A percentile compares a stretch with the other conserved stretches of the same genome.
phyloP scores from a whole-genome alignment of 1,140 invertebrate genomes.

The Macrostomum lignano region DNA sequence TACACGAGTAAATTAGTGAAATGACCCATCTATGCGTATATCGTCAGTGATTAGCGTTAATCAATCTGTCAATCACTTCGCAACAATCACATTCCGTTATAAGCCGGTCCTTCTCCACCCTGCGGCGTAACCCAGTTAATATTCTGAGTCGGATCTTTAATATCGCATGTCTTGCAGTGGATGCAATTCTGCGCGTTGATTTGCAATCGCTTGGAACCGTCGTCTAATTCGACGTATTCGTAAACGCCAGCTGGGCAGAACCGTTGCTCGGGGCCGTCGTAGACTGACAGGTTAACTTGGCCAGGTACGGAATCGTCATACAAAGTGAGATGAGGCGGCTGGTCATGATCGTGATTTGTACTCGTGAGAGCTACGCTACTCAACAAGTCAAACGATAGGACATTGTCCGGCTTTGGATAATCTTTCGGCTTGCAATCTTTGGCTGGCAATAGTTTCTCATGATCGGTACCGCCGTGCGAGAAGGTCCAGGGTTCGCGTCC shows the following conservation, averaged over 20 bases:
- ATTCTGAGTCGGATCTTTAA: conserved; percentile 91
- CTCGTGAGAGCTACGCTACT: conserved; percentile 77
- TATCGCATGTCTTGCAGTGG: conserved; percentile 98
- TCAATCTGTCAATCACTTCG: no score
- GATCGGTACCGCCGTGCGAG: conserved; percentile 55
- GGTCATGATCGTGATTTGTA: conserved; percentile 89
- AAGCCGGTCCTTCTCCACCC: conserved; percentile 84
- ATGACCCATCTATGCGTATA: no score
- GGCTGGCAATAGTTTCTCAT: conserved; percentile 28
- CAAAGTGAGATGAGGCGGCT: conserved; percentile 78
- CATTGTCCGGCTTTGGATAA: conserved; percentile 83
- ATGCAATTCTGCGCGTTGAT: conserved; percentile 99
- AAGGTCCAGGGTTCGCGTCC: conserved; percentile 85
- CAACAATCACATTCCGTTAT: conserved; percentile 70
- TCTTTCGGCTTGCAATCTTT: conserved; percentile 43
- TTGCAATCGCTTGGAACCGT: conserved; percentile 44
- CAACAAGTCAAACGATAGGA: conserved; percentile 73
- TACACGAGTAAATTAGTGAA: no score
- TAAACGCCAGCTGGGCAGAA: conserved; percentile 86
- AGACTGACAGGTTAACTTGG: conserved; percentile 50
- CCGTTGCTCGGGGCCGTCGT: conserved; percentile 69
- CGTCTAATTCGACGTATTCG: conserved; percentile 78
- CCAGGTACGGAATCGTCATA: conserved; percentile 63
- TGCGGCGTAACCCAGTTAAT: conserved; percentile 98
- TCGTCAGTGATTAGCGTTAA: no score